A percentile compares a stretch with the other conserved stretches of the same genome.
These are phyloP conservation scores for Baronia brevicornis DNA, from an alignment of 2,888 invertebrate species.

Conservation along the genomic window DNA sequence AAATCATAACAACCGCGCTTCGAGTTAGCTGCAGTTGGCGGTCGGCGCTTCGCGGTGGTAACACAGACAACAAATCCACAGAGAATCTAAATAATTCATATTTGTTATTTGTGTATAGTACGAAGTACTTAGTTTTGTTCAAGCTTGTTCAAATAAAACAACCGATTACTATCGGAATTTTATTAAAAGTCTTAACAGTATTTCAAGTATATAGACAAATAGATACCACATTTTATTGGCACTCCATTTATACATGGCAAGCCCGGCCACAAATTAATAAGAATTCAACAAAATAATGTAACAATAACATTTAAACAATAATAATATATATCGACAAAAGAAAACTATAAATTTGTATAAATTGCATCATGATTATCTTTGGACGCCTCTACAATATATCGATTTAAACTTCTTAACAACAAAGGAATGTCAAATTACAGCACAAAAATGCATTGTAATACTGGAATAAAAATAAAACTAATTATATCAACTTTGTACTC, in stretches of 20 bases:
- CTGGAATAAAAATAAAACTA: constrained; percentile 11
- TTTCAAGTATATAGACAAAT: constrained; percentile 58
- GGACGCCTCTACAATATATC: constrained; percentile 36
- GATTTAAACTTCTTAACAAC: constrained; percentile 27
- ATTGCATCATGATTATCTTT: constrained; percentile 21
- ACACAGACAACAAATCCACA: too few relatives aligned
- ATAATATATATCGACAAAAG: constrained; percentile 23
- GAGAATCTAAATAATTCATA: constrained; percentile 7
- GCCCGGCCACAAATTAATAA: constrained; percentile 26
- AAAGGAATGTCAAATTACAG: constrained; percentile 16
- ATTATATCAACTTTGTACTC: not conserved
- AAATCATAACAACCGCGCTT: too few relatives aligned
- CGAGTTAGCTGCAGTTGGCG: too few relatives aligned
- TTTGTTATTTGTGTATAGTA: constrained; percentile 15
- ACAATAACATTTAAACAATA: constrained; percentile 18
- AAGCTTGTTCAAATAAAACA: constrained; percentile 31
- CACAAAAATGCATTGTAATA: constrained; percentile 10
- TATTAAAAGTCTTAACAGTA: constrained; percentile 64
- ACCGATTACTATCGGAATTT: constrained; percentile 48
- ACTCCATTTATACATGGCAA: constrained; percentile 35
- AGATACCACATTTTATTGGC: constrained; percentile 63
- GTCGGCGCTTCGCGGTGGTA: too few relatives aligned
- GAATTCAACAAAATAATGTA: constrained; percentile 25
- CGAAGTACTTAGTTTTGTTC: constrained; percentile 20
- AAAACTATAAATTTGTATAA: constrained; percentile 22